Conservation (phyloP, 2,797 vertebrate genomes). For the Sebastes iracundus region DNA sequence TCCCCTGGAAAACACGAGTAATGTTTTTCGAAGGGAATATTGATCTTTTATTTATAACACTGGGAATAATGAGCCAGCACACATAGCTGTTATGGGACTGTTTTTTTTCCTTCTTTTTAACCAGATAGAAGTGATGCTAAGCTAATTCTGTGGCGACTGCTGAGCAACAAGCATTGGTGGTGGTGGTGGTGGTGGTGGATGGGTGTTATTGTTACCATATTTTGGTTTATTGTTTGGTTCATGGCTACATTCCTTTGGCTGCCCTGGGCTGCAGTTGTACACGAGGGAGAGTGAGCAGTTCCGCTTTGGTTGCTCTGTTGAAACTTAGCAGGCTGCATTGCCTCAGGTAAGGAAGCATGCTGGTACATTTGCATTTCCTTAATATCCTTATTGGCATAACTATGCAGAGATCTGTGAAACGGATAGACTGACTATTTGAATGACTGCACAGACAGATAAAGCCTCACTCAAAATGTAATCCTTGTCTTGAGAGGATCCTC, state of each 20-base stretch:
- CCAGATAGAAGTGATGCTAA: slow-evolving; percentile 7
- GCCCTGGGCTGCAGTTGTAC: slow-evolving; percentile 39
- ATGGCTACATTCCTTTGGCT: slow-evolving; percentile 11
- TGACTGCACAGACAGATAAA: slow-evolving; percentile 8
- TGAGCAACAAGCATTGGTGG: not conserved
- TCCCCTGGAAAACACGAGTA: slow-evolving; percentile 31
- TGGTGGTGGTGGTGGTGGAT: too few species aligned
- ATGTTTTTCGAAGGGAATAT: slow-evolving; percentile 27
- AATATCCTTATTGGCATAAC: slow-evolving; percentile 57
- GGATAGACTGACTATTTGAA: slow-evolving; percentile 7
- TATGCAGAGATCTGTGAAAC: slow-evolving; percentile 41
- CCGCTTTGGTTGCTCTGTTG: slow-evolving; percentile 50
- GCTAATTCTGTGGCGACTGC: not conserved
- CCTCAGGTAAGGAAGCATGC: slow-evolving; percentile 60
- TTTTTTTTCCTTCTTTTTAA: slow-evolving; percentile 3
- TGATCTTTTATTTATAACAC: slow-evolving; percentile 42
- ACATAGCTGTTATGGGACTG: not conserved
- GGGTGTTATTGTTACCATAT: slow-evolving; percentile 5
- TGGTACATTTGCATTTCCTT: slow-evolving; percentile 68
- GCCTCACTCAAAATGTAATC: not conserved
- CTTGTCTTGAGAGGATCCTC: slow-evolving; percentile 18
- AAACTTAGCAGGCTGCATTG: slow-evolving; percentile 54
- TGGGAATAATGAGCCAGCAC: slow-evolving; percentile 3
- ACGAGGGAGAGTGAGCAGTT: slow-evolving; percentile 38
- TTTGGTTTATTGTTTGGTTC: slow-evolving; percentile 26